These are phyloP conservation scores for Parnassius smintheus DNA, from an alignment of 2,888 invertebrate species.

Conservation along the genomic window DNA sequence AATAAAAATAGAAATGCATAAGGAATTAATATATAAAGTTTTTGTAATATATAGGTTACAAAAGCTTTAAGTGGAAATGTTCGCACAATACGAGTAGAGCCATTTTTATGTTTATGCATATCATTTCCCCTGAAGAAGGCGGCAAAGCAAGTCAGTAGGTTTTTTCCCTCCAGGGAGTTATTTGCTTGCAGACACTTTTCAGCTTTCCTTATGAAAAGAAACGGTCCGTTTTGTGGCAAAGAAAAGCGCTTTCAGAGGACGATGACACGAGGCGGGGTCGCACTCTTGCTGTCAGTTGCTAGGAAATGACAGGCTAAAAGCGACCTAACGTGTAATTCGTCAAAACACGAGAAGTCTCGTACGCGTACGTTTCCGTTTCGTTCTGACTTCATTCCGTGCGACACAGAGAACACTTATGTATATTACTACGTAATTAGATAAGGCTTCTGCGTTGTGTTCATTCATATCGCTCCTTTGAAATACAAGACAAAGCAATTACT, in stretches of 20 bases:
- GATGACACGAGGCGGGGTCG: constrained; percentile 80
- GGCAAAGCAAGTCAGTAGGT: constrained; percentile 78
- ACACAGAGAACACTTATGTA: constrained; percentile 33
- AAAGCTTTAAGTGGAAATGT: constrained; percentile 26
- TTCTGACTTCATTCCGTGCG: constrained; percentile 25
- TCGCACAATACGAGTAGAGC: constrained; percentile 42
- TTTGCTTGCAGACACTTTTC: constrained; percentile 81
- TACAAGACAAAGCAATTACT: constrained; percentile 53
- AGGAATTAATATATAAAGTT: not conserved
- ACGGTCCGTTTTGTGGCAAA: constrained; percentile 79
- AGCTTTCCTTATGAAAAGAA: constrained; percentile 81
- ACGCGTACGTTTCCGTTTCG: constrained; percentile 27
- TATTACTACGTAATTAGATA: constrained; percentile 41
- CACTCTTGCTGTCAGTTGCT: constrained; percentile 72
- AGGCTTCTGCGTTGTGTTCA: constrained; percentile 42
- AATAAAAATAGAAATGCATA: not conserved
- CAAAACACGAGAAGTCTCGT: constrained; percentile 55
- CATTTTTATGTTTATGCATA: constrained; percentile 66
- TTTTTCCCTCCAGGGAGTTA: constrained; percentile 78
- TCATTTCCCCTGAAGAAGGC: constrained; percentile 59
- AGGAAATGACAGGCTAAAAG: constrained; percentile 71
- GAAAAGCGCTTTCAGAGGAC: constrained; percentile 80
- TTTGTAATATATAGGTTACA: too few relatives aligned
- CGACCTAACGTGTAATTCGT: constrained; percentile 74
- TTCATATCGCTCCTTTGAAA: constrained; percentile 49